Conservation (phyloP, 2,113 vertebrate genomes). For the Hystrix cristata region DNA sequence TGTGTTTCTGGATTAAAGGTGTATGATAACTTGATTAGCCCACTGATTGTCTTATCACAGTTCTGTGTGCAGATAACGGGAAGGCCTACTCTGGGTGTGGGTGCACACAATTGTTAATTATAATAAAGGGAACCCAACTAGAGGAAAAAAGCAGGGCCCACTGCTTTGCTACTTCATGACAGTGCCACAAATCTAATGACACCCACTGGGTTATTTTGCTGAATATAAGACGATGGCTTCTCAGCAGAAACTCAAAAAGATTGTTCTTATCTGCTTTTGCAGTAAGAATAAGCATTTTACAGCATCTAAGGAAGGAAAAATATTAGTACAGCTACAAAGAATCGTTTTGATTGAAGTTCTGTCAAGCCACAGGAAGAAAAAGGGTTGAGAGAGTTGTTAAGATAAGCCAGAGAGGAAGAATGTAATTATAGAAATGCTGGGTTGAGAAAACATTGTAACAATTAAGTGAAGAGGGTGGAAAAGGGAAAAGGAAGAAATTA, state of each 20-base stretch:
- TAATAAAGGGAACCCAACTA: no score
- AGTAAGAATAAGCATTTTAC: conserved; percentile 52
- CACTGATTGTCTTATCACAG: background rate
- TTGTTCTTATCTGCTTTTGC: conserved; percentile 33
- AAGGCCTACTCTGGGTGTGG: background rate
- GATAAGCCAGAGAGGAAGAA: conserved; percentile 42
- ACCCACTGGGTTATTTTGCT: conserved; percentile 42
- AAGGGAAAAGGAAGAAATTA: conserved; percentile 44
- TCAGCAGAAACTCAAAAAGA: background rate
- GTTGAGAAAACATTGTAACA: conserved; percentile 58
- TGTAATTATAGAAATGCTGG: conserved; percentile 63
- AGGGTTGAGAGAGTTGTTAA: conserved; percentile 26
- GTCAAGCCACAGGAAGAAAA: conserved; percentile 58
- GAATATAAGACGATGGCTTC: background rate
- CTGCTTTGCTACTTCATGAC: background rate
- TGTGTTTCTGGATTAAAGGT: background rate
- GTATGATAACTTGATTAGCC: background rate
- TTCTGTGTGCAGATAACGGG: background rate
- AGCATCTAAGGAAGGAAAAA: conserved; percentile 51
- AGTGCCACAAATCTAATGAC: background rate
- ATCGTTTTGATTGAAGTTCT: conserved; percentile 57
- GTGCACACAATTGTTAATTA: background rate
- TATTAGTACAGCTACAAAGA: conserved; percentile 35
- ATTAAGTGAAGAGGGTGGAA: conserved; percentile 1
- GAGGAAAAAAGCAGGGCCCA: background rate